These are phyloP conservation scores for Decapterus maruadsi DNA, from an alignment of 2,797 vertebrate genomes.

Conservation along the genomic window DNA sequence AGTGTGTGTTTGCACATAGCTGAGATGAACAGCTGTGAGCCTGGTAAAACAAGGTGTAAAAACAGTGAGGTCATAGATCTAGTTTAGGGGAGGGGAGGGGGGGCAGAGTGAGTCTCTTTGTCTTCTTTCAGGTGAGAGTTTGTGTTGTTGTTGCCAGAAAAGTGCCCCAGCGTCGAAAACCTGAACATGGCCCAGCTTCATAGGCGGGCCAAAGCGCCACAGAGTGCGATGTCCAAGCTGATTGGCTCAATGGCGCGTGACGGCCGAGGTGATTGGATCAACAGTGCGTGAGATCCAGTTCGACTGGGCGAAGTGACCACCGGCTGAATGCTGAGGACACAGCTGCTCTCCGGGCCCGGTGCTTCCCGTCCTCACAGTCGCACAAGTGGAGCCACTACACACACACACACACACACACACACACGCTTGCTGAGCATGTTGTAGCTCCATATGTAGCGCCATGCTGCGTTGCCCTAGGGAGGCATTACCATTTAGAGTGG, in stretches of 20 bases:
- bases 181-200: conserved; percentile 28
- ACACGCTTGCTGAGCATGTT: conserved; percentile 38
- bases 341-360: conserved; percentile 57
- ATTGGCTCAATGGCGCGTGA: conserved; percentile 72
- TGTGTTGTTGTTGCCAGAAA: conserved; percentile 8
- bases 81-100: background rate
- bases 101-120: background rate
- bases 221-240: conserved; percentile 44
- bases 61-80: conserved; percentile 18
- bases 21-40: conserved; percentile 25
- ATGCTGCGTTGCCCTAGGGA: conserved; percentile 72
- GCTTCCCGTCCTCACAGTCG: background rate
- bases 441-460: conserved; percentile 68
- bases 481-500: conserved; percentile 82
- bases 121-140: background rate
- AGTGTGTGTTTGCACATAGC: conserved; percentile 9
- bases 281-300: conserved; percentile 73
- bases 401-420: background rate
- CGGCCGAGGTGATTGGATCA: conserved; percentile 73
- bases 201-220: conserved; percentile 44
- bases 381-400: background rate
- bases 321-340: conserved; percentile 59
- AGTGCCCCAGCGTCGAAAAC: background rate
- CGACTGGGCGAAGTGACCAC: conserved; percentile 66
- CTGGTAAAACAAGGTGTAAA: conserved; percentile 20